A percentile compares a stretch with the other conserved stretches of the same genome.
Evolutionary conservation across 2,797 vertebrate genomes (phyloP).

Genomic region (Mustela erminea): DNA sequence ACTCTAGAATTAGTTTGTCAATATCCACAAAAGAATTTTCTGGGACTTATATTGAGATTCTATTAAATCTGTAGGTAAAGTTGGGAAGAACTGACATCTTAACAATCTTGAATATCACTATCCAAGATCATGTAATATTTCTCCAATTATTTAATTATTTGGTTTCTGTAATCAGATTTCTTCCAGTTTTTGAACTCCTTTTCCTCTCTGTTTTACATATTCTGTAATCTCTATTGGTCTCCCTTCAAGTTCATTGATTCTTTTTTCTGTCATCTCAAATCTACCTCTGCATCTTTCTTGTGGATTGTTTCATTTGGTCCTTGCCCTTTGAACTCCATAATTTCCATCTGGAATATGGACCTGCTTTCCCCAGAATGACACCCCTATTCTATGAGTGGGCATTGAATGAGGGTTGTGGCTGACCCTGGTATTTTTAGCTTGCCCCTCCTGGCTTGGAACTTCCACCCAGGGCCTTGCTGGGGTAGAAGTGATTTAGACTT

Average conservation of each 20-base stretch:
- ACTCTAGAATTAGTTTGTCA: neutral
- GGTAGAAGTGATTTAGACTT: neutral
- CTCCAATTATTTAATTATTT: neutral
- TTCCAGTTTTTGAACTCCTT: neutral
- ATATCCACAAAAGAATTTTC: neutral
- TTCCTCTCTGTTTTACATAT: neutral
- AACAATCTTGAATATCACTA: neutral
- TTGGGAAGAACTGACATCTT: neutral
- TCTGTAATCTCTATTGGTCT: neutral
- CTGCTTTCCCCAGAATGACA: too few relatives aligned
- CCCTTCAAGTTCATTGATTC: neutral
- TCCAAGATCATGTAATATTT: neutral
- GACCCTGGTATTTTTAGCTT: too few relatives aligned
- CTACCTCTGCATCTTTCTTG: neutral
- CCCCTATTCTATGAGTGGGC: too few relatives aligned
- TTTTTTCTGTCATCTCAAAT: neutral
- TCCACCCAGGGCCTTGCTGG: neutral
- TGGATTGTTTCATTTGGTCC: neutral
- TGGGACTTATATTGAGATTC: neutral
- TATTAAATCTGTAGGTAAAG: neutral
- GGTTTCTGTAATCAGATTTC: neutral
- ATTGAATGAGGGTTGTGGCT: too few relatives aligned
- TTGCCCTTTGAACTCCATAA: neutral
- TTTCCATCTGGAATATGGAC: neutral
- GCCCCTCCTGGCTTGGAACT: too few relatives aligned